A percentile compares a stretch with the other conserved stretches of the same genome.
Evolutionary conservation across 2,113 vertebrate species (phyloP).

Genomic region (Neodontobutis hainanensis): DNA sequence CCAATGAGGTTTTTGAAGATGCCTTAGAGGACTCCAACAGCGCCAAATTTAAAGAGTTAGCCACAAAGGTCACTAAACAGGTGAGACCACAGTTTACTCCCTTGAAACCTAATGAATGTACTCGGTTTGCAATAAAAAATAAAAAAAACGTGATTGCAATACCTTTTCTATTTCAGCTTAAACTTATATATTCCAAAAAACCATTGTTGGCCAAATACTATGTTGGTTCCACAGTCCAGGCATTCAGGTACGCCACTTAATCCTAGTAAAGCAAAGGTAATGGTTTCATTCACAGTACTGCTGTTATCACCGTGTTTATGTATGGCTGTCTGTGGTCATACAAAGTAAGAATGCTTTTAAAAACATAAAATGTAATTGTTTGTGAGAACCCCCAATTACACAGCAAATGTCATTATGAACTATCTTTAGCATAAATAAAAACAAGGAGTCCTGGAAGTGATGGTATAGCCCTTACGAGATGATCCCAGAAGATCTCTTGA

Average conservation of each 20-base stretch:
- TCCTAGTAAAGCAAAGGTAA: background rate
- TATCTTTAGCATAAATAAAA: too few relatives aligned
- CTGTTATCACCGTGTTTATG: background rate
- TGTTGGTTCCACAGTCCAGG: slow-evolving; percentile 67
- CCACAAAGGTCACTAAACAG: slow-evolving; percentile 63
- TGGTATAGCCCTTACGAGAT: too few relatives aligned
- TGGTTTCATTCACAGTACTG: background rate
- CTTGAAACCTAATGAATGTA: background rate
- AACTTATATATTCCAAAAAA: slow-evolving; percentile 60
- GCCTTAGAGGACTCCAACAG: slow-evolving; percentile 70
- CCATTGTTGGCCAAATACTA: slow-evolving; percentile 72
- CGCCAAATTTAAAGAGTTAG: slow-evolving; percentile 69
- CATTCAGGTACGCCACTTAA: slow-evolving; percentile 77
- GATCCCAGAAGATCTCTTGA: too few relatives aligned
- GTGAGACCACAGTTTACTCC: slow-evolving; percentile 48
- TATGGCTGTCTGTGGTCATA: too few relatives aligned
- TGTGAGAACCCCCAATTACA: too few relatives aligned
- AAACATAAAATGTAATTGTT: too few relatives aligned
- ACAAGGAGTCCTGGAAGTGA: too few relatives aligned
- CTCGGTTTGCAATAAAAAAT: too few relatives aligned
- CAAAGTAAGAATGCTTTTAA: too few relatives aligned
- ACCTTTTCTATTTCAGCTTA: slow-evolving; percentile 66
- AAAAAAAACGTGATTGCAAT: background rate
- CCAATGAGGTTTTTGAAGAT: slow-evolving; percentile 70
- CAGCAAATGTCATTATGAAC: too few relatives aligned